phyloP scores from a whole-genome alignment of 2,888 invertebrate genomes.

The Corbicula japonica region DNA sequence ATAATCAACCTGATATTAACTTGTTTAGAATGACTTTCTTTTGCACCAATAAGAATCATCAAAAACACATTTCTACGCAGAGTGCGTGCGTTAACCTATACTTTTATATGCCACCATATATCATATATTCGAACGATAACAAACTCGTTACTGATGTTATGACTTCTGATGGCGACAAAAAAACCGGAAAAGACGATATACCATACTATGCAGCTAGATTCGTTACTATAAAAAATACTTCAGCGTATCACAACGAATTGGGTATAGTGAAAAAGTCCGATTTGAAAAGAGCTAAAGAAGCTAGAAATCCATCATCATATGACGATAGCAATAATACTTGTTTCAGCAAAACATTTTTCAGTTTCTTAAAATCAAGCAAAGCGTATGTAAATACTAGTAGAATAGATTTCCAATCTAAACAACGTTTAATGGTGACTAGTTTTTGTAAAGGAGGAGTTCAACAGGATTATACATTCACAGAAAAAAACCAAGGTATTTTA shows the following conservation, averaged over 20 bases:
- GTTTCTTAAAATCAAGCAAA: background rate
- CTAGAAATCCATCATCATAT: background rate
- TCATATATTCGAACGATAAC: conserved; percentile 8
- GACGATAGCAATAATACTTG: background rate
- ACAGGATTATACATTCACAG: background rate
- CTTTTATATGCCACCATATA: conserved; percentile 9
- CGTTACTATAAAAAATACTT: conserved; percentile 2
- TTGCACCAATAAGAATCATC: conserved; percentile 5
- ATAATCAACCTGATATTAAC: background rate
- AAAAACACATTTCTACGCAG: conserved; percentile 18
- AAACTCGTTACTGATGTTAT: conserved; percentile 13
- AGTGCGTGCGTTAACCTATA: conserved; percentile 1
- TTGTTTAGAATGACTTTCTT: conserved; percentile 13
- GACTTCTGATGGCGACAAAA: conserved; percentile 10
- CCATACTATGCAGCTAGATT: conserved; percentile 9
- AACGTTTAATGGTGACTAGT: background rate
- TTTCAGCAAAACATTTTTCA: conserved; percentile 1
- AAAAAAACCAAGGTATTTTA: background rate
- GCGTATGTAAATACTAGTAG: background rate
- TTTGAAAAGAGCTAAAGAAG: background rate
- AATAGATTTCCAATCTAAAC: background rate
- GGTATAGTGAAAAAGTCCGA: conserved; percentile 2
- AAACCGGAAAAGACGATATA: background rate
- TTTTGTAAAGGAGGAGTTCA: too few species aligned
- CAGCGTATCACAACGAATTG: conserved; percentile 6